Conservation (phyloP, 2,797 vertebrate species). For the Diglossa cyanea region DNA sequence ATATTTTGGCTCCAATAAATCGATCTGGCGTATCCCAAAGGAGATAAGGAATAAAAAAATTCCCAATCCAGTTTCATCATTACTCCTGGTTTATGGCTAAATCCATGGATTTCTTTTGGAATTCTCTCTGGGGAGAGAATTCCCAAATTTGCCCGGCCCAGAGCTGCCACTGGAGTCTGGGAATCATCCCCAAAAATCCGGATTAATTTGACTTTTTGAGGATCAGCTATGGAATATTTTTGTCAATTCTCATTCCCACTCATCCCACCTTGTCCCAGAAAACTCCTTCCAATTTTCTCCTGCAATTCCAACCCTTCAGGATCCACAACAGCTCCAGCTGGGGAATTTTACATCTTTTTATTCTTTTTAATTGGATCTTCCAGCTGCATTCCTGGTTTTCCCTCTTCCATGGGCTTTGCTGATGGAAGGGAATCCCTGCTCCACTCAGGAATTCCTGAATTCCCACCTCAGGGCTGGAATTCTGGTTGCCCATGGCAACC, state of each 20-base stretch:
- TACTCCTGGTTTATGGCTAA: background rate
- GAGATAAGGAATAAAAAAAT: background rate
- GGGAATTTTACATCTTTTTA: background rate
- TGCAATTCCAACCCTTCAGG: background rate
- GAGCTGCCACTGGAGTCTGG: fast-evolving
- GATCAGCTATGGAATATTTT: background rate
- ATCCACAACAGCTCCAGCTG: background rate
- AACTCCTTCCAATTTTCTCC: background rate
- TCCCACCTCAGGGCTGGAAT: background rate
- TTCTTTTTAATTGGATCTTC: background rate
- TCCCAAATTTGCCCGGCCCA: background rate
- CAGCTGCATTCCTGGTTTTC: background rate
- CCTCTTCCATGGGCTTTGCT: background rate
- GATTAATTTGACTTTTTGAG: background rate
- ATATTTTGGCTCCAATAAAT: background rate
- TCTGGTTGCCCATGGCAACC: conserved; percentile 22
- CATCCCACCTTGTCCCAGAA: background rate
- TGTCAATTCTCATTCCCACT: background rate
- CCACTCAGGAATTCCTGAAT: background rate
- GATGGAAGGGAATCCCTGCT: conserved; percentile 43
- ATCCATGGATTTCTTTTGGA: background rate
- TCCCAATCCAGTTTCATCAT: background rate
- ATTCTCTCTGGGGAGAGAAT: background rate
- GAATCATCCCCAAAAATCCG: background rate
- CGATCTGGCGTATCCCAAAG: background rate